Base-by-base conservation (phyloP, 2,797 vertebrate genomes). In the Esox masquinongy region DNA sequence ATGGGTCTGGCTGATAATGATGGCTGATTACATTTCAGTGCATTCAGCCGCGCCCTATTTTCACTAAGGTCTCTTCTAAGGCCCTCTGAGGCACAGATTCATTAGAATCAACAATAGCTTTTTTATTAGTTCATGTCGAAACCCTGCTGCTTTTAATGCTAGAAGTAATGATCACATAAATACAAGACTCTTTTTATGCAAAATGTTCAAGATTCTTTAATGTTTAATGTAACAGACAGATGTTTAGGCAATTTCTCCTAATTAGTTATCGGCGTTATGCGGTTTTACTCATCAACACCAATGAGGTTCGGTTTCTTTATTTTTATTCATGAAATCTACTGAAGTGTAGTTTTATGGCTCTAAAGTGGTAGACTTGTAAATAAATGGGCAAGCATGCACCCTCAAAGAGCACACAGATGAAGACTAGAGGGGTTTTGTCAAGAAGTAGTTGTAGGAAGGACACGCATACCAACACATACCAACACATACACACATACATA, bases 261-360 rank as follows among this genome's bases (percentile, higher is more conserved):
- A 91, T 88, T 82, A 83, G 82, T 74, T 85, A 81, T 88, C 79
- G 79, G 71, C 77, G 75, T 77, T 80, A 75, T 85, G 82, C 76
- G 83, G 81, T 84, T 87, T 78, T 78, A 69, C 80, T 88, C 83
- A 92, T 88, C 88, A 92, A 73, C 84, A 78, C 69, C 76, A 84
- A 75, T 76, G 70, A 84, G 88, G 82, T 85, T 67, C 73, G 77
- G 50, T 81, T 86, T 84, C 76, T 82, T 88, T 79, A 76, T 69
- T 84, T 83, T 78, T 82, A 83, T 89, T 88, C 70, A 82, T 86
- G 85, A 83, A 89, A 1, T 89, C 68, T 78, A 77, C 81, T 89
- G 76, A 77, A 88, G 79, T 90, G 78, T 85, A 84, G 86, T 89
- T 89, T 90, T 87, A 90, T 86, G 77, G 85, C 82, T 86, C 73